Percentiles rank a stretch among this genome's conserved stretches.
Evolutionary conservation across 2,113 vertebrate species (phyloP).

Genomic region (Colius striatus): DNA sequence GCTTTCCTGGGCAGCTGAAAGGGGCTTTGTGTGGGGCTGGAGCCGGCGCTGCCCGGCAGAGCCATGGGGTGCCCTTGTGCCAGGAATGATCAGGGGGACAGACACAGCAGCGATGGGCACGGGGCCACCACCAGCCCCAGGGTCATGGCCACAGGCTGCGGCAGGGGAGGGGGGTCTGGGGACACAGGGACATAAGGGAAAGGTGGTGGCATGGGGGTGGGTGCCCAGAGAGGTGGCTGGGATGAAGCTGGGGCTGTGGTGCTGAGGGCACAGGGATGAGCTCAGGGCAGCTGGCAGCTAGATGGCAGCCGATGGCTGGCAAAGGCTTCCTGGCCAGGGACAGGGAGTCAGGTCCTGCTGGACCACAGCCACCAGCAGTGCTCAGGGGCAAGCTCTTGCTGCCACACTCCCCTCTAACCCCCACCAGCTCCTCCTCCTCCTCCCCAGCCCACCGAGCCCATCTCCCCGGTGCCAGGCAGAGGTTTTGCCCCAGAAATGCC

Average conservation of each 20-base stretch:
- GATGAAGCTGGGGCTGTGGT: rapidly evolving
- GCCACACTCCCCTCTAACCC: background rate
- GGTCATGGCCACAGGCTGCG: no score
- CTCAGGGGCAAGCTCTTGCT: background rate
- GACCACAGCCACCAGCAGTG: background rate
- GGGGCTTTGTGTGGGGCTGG: background rate
- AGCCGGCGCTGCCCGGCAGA: background rate
- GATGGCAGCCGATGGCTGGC: background rate
- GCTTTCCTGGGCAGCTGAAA: background rate
- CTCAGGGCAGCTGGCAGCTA: background rate
- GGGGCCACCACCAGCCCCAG: background rate
- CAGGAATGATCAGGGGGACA: background rate
- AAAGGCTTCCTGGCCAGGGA: background rate
- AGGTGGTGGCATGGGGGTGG: rapidly evolving
- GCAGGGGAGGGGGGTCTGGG: background rate
- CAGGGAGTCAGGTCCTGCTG: background rate
- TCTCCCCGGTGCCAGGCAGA: no score
- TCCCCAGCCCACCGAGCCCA: background rate
- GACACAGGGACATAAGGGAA: background rate
- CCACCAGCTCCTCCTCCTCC: background rate
- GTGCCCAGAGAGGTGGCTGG: background rate
- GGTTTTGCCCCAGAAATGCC: background rate
- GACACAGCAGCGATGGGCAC: background rate
- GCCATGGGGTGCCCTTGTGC: background rate
- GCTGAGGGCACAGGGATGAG: background rate